Evolutionary conservation across 2,888 invertebrate genomes (phyloP).

Genomic region (Nymphalis urticae): DNA sequence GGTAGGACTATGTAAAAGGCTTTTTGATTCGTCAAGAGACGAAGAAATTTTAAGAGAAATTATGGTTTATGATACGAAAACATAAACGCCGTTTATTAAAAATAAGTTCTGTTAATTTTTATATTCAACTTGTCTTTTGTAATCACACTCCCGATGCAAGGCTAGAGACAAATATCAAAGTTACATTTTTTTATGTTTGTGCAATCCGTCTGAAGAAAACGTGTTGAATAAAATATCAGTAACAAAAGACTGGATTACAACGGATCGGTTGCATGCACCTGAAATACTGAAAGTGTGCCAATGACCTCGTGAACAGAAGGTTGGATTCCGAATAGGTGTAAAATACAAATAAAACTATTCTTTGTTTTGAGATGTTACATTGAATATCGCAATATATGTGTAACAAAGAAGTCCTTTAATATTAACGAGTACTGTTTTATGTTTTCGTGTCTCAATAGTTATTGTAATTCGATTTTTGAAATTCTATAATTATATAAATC

Average conservation of each 20-base stretch:
- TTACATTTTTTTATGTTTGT: constrained; percentile 14
- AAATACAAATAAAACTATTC: background rate
- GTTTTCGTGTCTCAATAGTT: too few species aligned
- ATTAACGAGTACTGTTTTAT: too few species aligned
- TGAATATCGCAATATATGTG: too few species aligned
- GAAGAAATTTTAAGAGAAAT: too few species aligned
- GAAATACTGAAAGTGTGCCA: constrained; percentile 62
- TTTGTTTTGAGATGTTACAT: background rate
- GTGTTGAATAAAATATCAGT: constrained; percentile 25
- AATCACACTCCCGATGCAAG: constrained; percentile 6
- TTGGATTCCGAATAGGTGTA: constrained; percentile 40
- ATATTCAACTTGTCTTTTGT: constrained; percentile 10
- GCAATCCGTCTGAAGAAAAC: constrained; percentile 20
- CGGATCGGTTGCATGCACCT: constrained; percentile 49
- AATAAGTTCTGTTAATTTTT: too few species aligned
- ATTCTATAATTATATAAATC: too few species aligned
- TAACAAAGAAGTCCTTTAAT: too few species aligned
- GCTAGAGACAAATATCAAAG: background rate
- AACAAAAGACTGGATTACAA: constrained; percentile 37
- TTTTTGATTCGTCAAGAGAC: background rate
- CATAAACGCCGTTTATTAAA: too few species aligned
- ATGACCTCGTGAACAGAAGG: constrained; percentile 48
- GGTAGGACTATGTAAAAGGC: background rate
- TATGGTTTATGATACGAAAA: too few species aligned
- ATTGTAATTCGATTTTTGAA: too few species aligned